Evolutionary conservation across 2,888 invertebrate species (phyloP).

Genomic region (Noctua fimbriata): DNA sequence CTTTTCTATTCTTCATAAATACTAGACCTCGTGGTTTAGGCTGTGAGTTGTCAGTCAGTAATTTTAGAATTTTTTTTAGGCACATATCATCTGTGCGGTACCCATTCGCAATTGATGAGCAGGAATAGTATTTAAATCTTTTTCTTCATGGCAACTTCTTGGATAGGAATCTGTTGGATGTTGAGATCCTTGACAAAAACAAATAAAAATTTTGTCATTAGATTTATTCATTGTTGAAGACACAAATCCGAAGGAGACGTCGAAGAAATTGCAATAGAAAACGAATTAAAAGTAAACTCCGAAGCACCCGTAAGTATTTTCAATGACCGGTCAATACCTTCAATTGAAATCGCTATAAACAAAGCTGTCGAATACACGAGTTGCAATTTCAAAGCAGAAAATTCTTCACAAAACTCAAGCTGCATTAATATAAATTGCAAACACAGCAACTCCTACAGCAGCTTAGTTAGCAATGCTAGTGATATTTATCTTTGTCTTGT

Average conservation of each 20-base stretch:
- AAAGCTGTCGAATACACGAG: neutral
- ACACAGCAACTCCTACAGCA: neutral
- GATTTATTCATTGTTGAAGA: neutral
- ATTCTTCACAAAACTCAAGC: neutral
- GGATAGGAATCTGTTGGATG: neutral
- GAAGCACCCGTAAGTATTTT: neutral
- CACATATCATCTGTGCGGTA: no score
- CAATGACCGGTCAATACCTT: neutral
- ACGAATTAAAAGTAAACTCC: neutral
- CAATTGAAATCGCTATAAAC: neutral
- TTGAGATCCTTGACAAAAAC: neutral
- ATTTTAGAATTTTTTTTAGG: no score
- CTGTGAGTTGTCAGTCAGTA: no score
- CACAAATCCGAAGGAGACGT: neutral
- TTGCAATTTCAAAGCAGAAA: neutral
- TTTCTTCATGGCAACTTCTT: neutral
- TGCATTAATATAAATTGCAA: conserved; percentile 7
- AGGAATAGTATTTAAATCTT: no score
- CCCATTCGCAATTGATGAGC: no score
- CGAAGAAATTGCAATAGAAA: neutral
- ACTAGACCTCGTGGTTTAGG: no score
- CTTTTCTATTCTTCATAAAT: no score
- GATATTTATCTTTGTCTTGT: conserved; percentile 21
- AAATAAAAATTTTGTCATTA: neutral
- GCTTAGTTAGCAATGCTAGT: neutral